These are phyloP conservation scores for Malurus elegans DNA, from an alignment of 2,113 vertebrate species.

Conservation along the genomic window DNA sequence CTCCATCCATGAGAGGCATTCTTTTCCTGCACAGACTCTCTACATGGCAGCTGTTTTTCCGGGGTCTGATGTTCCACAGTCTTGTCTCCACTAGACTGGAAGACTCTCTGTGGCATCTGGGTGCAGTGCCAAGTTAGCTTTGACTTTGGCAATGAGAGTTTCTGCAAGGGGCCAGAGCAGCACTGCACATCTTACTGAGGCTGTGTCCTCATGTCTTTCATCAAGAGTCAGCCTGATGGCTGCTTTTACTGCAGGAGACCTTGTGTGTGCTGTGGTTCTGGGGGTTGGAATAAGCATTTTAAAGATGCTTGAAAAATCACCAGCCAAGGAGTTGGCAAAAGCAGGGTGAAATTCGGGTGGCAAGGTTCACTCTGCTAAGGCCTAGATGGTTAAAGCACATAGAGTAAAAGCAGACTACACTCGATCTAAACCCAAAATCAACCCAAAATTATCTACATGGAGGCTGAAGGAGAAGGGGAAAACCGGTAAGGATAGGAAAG, in stretches of 20 bases:
- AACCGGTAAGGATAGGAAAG: not conserved
- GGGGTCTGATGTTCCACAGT: rapidly evolving
- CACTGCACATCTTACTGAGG: not conserved
- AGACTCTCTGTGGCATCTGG: not conserved
- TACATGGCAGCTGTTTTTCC: not conserved
- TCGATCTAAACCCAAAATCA: not conserved
- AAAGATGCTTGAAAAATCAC: not conserved
- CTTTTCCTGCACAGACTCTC: rapidly evolving
- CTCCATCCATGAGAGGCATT: rapidly evolving
- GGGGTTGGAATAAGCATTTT: not conserved
- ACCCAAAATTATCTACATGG: no score
- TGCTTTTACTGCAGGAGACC: not conserved
- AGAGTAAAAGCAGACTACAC: not conserved
- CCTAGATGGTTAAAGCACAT: not conserved
- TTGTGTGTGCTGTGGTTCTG: not conserved
- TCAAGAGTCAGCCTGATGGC: not conserved
- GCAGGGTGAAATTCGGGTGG: not conserved
- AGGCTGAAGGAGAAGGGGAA: not conserved
- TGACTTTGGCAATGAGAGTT: rapidly evolving
- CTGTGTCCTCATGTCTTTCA: rapidly evolving
- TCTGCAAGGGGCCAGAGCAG: not conserved
- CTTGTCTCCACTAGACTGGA: not conserved
- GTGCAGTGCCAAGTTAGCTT: no score
- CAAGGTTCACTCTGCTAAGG: no score
- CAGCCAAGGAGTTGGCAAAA: not conserved